Evolutionary conservation across 1,140 invertebrate species (phyloP).

Genomic region (Nymphalis io): DNA sequence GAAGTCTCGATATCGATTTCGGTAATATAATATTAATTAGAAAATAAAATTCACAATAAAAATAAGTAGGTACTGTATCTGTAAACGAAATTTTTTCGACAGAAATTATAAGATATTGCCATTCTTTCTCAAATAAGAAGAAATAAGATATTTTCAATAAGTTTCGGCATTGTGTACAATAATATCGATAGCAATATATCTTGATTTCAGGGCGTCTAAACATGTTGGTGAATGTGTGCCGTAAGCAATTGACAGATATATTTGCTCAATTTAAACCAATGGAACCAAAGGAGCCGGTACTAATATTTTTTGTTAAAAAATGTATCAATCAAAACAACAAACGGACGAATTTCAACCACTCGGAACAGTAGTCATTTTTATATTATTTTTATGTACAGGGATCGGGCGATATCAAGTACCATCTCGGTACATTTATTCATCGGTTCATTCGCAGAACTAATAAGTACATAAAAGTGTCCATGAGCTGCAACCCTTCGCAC

Average conservation of each 20-base stretch:
- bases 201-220: conserved; percentile 88
- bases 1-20: too few species aligned
- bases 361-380: not conserved
- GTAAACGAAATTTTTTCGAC: too few species aligned
- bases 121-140: too few species aligned
- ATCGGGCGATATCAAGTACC: conserved; percentile 97
- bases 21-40: too few species aligned
- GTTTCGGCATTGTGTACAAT: not conserved
- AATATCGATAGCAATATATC: not conserved
- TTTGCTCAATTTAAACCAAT: conserved; percentile 93
- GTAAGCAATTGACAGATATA: conserved; percentile 92
- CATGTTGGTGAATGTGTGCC: conserved; percentile 93
- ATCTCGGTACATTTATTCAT: conserved; percentile 92
- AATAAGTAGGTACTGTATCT: too few species aligned
- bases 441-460: conserved; percentile 90
- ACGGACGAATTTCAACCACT: too few species aligned
- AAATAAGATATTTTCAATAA: not conserved
- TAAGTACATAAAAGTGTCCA: conserved; percentile 89
- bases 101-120: too few species aligned
- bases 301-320: not conserved
- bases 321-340: too few species aligned
- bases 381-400: conserved; percentile 76
- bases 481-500: conserved; percentile 95
- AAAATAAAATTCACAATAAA: too few species aligned
- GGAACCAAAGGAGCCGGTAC: conserved; percentile 84